Conservation (phyloP, 2,888 invertebrate species). For the Drosophila cracens region DNA sequence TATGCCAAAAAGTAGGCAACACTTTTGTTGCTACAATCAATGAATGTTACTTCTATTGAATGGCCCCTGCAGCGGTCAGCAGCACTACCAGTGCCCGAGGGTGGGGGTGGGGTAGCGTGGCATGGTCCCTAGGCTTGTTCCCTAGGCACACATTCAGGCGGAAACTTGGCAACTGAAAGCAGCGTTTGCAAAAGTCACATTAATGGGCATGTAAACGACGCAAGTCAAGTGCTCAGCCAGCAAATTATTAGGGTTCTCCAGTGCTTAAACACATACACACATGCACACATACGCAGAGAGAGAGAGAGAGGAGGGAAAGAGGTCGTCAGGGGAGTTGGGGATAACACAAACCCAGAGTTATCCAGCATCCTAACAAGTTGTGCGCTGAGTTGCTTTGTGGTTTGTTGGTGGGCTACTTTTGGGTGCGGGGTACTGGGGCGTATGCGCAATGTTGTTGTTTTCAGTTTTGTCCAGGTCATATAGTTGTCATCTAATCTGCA, state of each 20-base stretch:
- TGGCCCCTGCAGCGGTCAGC: slow-evolving; percentile 13
- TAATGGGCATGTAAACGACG: slow-evolving; percentile 72
- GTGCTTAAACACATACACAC: slow-evolving; percentile 20
- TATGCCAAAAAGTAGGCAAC: slow-evolving; percentile 49
- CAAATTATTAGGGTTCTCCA: slow-evolving; percentile 65
- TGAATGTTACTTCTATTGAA: slow-evolving; percentile 25
- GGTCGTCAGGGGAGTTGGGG: not conserved
- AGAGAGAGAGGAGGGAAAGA: not conserved
- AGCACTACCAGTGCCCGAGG: slow-evolving; percentile 6
- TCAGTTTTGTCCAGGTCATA: slow-evolving; percentile 26
- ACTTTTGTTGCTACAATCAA: slow-evolving; percentile 57
- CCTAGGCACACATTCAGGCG: slow-evolving; percentile 48
- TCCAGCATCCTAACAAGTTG: slow-evolving; percentile 47
- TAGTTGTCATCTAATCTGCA: not conserved
- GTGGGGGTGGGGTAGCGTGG: not conserved
- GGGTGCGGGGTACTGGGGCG: slow-evolving; percentile 14
- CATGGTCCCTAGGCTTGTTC: slow-evolving; percentile 11
- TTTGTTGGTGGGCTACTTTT: not conserved
- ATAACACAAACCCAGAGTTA: not conserved
- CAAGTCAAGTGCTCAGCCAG: slow-evolving; percentile 73
- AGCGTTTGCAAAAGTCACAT: slow-evolving; percentile 73
- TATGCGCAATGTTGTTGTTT: slow-evolving; percentile 40
- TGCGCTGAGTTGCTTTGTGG: slow-evolving; percentile 40
- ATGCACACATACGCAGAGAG: not conserved
- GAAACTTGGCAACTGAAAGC: slow-evolving; percentile 34